Evolutionary conservation across 2,113 vertebrate species (phyloP).

Genomic region (Eulemur macaco): DNA sequence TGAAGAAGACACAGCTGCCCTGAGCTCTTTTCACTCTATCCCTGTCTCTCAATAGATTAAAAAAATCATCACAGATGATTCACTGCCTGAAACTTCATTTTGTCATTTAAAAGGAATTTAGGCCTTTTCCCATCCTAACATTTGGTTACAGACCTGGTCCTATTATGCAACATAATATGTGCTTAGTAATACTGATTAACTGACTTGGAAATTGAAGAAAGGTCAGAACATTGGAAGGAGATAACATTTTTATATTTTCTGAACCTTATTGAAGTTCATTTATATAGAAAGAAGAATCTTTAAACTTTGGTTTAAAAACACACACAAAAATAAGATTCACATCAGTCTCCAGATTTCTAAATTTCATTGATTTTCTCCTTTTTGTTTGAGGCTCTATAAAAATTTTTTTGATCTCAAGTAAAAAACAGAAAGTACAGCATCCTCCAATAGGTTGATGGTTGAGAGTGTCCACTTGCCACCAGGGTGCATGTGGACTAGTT

Average conservation of each 20-base stretch:
- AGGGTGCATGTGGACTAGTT: neutral
- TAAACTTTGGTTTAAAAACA: constrained; percentile 12
- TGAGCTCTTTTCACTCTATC: neutral
- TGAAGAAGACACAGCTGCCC: neutral
- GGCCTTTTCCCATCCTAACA: neutral
- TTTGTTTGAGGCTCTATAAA: neutral
- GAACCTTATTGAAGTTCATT: neutral
- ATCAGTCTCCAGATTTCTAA: constrained; percentile 3
- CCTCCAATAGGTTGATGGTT: neutral
- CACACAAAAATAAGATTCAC: neutral
- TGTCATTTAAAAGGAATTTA: constrained; percentile 59
- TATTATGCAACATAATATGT: constrained; percentile 34
- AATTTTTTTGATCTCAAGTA: neutral
- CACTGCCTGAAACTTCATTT: neutral
- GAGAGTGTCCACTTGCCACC: neutral
- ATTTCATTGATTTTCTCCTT: neutral
- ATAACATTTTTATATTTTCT: constrained; percentile 36
- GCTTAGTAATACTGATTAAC: constrained; percentile 43
- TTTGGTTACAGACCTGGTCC: constrained; percentile 40
- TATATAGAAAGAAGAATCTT: neutral
- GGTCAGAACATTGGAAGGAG: constrained; percentile 4
- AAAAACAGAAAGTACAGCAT: neutral
- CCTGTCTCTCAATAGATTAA: constrained; percentile 33
- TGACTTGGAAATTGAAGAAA: constrained; percentile 47
- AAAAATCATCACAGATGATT: neutral